A percentile compares a stretch with the other conserved stretches of the same genome.
phyloP scores from a whole-genome alignment of 2,888 invertebrate genomes.

The Tanypteryx hageni region DNA sequence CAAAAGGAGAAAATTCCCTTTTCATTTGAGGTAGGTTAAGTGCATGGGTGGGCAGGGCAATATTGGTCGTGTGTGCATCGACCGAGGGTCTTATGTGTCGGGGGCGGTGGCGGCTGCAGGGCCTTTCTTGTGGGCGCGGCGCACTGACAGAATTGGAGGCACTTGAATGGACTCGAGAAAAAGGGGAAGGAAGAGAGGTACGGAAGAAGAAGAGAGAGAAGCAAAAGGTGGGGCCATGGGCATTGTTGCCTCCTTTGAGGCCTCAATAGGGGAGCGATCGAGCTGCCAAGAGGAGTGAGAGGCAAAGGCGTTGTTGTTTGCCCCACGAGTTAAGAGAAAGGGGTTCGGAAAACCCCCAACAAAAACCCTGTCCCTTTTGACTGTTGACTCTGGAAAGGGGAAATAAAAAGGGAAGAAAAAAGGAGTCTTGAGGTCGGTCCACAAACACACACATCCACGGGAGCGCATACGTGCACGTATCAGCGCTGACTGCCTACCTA shows the following conservation, averaged over 20 bases:
- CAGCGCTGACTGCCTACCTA: neutral
- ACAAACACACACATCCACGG: neutral
- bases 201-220: constrained; percentile 15
- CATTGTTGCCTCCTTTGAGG: neutral
- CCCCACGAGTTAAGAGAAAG: neutral
- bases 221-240: neutral
- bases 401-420: neutral
- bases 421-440: neutral
- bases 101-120: neutral
- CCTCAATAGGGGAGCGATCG: constrained; percentile 3
- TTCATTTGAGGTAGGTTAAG: neutral
- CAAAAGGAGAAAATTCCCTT: neutral
- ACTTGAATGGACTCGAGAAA: neutral
- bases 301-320: neutral
- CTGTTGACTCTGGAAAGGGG: constrained; percentile 53
- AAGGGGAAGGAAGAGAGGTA: neutral
- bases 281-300: neutral
- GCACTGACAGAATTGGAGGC: neutral
- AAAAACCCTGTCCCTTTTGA: neutral
- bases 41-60: constrained; percentile 49
- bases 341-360: neutral
- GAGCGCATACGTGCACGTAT: constrained; percentile 39
- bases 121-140: constrained; percentile 36
- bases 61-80: neutral
- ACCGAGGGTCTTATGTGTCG: neutral